phyloP scores from a whole-genome alignment of 1,140 invertebrate genomes.

The Trialeurodes vaporariorum region DNA sequence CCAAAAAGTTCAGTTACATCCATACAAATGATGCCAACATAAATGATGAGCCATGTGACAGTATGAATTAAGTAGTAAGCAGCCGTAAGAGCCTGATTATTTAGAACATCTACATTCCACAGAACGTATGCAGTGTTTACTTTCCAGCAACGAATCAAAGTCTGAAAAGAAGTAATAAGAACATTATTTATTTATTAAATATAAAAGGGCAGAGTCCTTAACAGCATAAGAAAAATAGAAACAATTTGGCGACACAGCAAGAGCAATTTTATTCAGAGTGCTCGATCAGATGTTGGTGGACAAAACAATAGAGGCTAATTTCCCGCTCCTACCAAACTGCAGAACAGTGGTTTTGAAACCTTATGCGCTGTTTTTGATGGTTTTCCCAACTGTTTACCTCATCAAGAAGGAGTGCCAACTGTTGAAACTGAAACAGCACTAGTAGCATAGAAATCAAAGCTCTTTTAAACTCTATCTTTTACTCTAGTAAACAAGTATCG shows the following conservation, averaged over 20 bases:
- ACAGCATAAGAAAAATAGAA: neutral
- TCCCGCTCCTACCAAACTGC: too few species aligned
- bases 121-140: slow-evolving; percentile 33
- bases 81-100: slow-evolving; percentile 35
- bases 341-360: too few species aligned
- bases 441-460: too few species aligned
- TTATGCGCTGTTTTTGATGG: neutral
- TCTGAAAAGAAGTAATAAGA: slow-evolving; percentile 29
- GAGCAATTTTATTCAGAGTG: too few species aligned
- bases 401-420: neutral
- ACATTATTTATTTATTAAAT: slow-evolving; percentile 1
- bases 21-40: slow-evolving; percentile 46
- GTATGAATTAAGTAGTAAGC: slow-evolving; percentile 38
- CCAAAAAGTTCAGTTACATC: slow-evolving; percentile 46
- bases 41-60: slow-evolving; percentile 46
- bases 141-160: slow-evolving; percentile 37
- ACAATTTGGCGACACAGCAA: slow-evolving; percentile 32
- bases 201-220: slow-evolving; percentile 1
- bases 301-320: too few species aligned
- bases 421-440: too few species aligned
- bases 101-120: slow-evolving; percentile 38
- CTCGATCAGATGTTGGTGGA: too few species aligned
- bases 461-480: too few species aligned
- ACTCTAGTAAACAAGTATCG: too few species aligned
- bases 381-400: neutral